Evolutionary conservation across 1,140 invertebrate species (phyloP), one percentile per base, ranked within the genome.

Genomic region (Drosophila dunni): DNA sequence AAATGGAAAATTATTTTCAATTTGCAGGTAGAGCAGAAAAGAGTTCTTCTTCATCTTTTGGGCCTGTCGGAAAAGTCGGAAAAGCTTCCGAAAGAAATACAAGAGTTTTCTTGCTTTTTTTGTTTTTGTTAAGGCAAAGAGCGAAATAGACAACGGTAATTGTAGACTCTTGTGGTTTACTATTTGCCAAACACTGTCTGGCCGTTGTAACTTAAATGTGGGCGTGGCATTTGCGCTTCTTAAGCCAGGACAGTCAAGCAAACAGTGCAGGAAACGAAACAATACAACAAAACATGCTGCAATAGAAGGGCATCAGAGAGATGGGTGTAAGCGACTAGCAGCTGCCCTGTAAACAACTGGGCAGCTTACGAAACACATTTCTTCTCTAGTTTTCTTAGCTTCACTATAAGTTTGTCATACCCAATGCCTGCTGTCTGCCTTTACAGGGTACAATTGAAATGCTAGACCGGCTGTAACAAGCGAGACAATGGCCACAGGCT

Each of bases 81-180:
- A 38, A 38, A 24, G 54, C 15, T 74, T 56, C 65, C 57, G 54
- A 62, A 38, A 53, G 45, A 45, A 57, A 40, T 46, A 56, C 58
- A 38, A 58, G 33, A 63, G 65, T 45, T 64, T 66, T 53, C 9
- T 29, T n/a, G 3, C 42, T 24, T 68, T 40, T 29, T 13, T 64
- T 36, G 45, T 54, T 61, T 54, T 61, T 60, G 57, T 45, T 74
- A 50, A 24, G 24, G 45, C 53, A 29, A 10, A 44, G 38, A 40
- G 54, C 36, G 57, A 75, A 15, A 75, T 66, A 60, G 73, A 76
- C 79, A 61, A 76, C 62, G 79, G 81, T 82, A 86, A 86, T 86
- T 89, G 79, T 83, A 88, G 77, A 83, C 77, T 73, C 79, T 77
- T 74, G 84, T 83, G 83, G 83, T 88, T 86, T 88, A 79, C 78